These are phyloP conservation scores for Danio albolineatus DNA, from an alignment of 2,797 vertebrate genomes.

Conservation along the genomic window DNA sequence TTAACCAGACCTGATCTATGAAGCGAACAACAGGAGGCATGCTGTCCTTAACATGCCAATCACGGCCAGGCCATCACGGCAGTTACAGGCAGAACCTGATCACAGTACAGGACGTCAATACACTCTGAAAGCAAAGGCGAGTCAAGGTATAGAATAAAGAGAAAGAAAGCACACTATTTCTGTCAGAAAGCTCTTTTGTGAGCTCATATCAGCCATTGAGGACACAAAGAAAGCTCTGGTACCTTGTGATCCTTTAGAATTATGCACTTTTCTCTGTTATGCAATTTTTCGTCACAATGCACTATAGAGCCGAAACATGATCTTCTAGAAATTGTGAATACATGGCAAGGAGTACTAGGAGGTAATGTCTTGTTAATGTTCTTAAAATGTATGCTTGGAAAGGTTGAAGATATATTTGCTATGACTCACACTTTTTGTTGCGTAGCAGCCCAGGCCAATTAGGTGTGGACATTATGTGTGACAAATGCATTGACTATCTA, in stretches of 20 bases:
- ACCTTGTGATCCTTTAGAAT: constrained; percentile 9
- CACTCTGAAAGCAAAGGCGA: constrained; percentile 15
- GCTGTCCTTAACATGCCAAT: constrained; percentile 41
- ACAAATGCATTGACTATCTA: constrained; percentile 26
- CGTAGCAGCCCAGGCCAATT: constrained; percentile 8
- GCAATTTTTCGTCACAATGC: neutral
- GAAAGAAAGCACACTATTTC: constrained; percentile 3
- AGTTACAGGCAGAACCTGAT: constrained; percentile 20
- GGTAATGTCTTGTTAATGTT: constrained; percentile 7
- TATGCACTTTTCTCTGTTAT: neutral
- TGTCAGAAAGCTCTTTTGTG: constrained; percentile 9
- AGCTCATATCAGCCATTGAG: constrained; percentile 6
- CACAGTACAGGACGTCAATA: constrained; percentile 3
- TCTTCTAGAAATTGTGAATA: neutral
- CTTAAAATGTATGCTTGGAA: neutral
- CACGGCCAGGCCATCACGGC: constrained; percentile 4
- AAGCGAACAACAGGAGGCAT: neutral
- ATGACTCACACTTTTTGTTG: constrained; percentile 17
- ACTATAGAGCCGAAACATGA: neutral
- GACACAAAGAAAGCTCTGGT: constrained; percentile 8
- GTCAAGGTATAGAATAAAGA: constrained; percentile 23
- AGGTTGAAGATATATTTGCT: neutral
- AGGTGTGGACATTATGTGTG: constrained; percentile 21
- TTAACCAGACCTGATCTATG: constrained; percentile 22
- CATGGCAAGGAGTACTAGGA: neutral